A percentile compares a stretch with the other conserved stretches of the same genome.
These are phyloP conservation scores for Drosophila emarginata DNA, from an alignment of 2,888 invertebrate genomes.

Conservation along the genomic window DNA sequence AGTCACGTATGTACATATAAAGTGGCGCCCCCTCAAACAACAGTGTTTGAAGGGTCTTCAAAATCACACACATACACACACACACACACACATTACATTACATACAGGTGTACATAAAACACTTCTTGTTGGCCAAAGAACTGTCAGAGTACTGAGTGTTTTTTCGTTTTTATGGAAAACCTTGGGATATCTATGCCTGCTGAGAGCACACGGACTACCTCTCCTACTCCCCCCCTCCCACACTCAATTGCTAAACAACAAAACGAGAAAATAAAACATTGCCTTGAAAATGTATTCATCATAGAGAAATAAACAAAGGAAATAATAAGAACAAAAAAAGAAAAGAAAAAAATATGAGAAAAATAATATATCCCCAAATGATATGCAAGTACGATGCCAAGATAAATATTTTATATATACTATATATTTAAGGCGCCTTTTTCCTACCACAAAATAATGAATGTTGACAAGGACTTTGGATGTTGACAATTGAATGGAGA, in stretches of 20 bases:
- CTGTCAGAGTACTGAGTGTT: constrained; percentile 20
- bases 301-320: constrained; percentile 32
- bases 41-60: constrained; percentile 10
- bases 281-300: constrained; percentile 49
- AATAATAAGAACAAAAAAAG: constrained; percentile 1
- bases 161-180: constrained; percentile 45
- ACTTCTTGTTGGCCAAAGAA: constrained; percentile 7
- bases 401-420: constrained; percentile 2
- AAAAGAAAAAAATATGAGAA: not conserved
- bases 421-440: constrained; percentile 27
- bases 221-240: constrained; percentile 23
- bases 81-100: not conserved
- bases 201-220: constrained; percentile 22
- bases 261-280: constrained; percentile 36
- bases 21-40: constrained; percentile 26
- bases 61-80: not conserved
- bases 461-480: constrained; percentile 31
- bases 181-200: constrained; percentile 45
- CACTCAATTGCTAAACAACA: constrained; percentile 53
- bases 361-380: constrained; percentile 35
- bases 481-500: not conserved
- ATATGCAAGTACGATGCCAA: constrained; percentile 33
- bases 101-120: not conserved
- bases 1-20: constrained; percentile 41
- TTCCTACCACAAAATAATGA: constrained; percentile 23